A percentile compares a stretch with the other conserved stretches of the same genome.
These are phyloP conservation scores for Lordiphosa clarofinis DNA, from an alignment of 1,140 invertebrate genomes.

Conservation along the genomic window DNA sequence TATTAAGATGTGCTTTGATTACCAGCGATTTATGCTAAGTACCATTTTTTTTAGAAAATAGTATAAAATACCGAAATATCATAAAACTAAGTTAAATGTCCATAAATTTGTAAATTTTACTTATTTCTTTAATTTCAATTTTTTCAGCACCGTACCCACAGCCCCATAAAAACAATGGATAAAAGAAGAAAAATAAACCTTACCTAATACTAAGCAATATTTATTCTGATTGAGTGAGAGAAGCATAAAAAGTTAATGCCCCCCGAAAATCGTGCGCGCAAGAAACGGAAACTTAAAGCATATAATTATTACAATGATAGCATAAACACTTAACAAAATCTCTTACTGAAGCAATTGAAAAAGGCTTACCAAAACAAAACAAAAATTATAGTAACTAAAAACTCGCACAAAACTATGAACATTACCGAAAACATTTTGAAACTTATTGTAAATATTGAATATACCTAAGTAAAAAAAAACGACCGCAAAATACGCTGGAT, in stretches of 20 bases:
- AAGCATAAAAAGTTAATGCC: constrained; percentile 13
- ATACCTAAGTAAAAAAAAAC: constrained; percentile 13
- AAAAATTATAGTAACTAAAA: constrained; percentile 17
- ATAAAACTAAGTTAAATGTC: no score
- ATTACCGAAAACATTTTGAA: constrained; percentile 17
- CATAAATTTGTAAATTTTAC: no score
- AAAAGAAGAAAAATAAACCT: constrained; percentile 31
- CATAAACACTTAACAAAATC: constrained; percentile 24
- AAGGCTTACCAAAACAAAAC: constrained; percentile 39
- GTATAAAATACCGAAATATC: no score
- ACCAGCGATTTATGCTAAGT: no score
- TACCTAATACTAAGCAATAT: constrained; percentile 63
- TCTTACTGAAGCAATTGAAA: constrained; percentile 53
- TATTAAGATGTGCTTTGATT: no score
- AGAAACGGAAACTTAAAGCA: constrained; percentile 15
- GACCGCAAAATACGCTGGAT: constrained; percentile 32
- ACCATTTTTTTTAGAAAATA: no score
- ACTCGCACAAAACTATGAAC: constrained; percentile 6
- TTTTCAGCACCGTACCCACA: constrained; percentile 14
- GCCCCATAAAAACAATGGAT: constrained; percentile 44
- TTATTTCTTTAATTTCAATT: constrained; percentile 2
- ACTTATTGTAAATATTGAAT: constrained; percentile 42
- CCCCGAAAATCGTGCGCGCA: constrained; percentile 8
- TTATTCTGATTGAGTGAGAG: constrained; percentile 63
- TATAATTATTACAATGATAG: not conserved